Percentiles rank a stretch among this genome's conserved stretches.
Conservation (phyloP, 2,113 vertebrate genomes). For the Promerops cafer region DNA sequence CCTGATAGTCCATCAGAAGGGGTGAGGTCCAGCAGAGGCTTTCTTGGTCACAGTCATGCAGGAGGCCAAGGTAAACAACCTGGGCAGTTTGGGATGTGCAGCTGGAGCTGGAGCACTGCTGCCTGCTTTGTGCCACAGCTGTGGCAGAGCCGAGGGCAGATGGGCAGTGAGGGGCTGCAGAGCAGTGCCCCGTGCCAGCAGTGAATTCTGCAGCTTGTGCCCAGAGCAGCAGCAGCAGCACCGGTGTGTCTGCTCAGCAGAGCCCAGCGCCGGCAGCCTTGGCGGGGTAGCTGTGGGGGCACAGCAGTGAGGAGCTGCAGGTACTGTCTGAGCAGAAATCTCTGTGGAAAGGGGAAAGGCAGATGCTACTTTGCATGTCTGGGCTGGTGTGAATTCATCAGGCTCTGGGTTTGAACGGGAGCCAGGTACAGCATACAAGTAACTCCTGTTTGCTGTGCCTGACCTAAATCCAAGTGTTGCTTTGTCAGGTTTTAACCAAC, state of each 20-base stretch:
- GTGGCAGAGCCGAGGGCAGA: neutral
- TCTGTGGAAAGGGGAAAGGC: neutral
- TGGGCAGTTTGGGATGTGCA: neutral
- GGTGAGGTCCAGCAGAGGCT: neutral
- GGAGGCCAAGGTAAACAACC: neutral
- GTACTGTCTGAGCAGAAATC: neutral
- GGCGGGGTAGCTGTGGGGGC: neutral
- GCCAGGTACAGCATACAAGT: neutral
- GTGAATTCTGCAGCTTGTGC: neutral
- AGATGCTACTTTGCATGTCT: neutral
- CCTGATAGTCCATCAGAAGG: neutral
- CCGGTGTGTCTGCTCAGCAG: neutral
- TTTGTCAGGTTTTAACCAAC: constrained; percentile 32
- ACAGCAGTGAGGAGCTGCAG: neutral
- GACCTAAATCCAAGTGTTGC: constrained; percentile 51
- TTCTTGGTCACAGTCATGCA: neutral
- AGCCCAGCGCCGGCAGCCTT: neutral
- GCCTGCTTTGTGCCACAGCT: neutral
- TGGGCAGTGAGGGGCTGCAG: neutral
- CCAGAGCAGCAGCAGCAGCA: neutral
- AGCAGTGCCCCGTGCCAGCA: neutral
- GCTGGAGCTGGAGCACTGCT: neutral
- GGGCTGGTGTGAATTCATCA: constrained; percentile 33
- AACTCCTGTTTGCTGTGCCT: constrained; percentile 50
- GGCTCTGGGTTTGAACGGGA: neutral